Conservation (phyloP, 2,113 vertebrate species). For the Leucosticte australis region DNA sequence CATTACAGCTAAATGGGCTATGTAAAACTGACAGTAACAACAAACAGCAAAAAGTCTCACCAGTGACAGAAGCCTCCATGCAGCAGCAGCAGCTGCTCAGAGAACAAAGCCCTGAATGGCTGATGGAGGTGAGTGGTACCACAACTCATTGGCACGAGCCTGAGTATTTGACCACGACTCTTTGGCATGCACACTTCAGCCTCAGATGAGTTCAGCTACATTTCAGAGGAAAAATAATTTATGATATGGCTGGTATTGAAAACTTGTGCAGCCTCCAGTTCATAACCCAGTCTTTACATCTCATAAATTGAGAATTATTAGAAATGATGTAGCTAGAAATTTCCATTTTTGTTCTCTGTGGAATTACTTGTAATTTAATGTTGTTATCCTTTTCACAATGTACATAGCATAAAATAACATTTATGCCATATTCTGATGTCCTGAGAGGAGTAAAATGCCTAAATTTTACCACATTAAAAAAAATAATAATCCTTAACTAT, state of each 20-base stretch:
- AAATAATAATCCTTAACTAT: not conserved
- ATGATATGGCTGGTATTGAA: not conserved
- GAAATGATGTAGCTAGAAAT: not conserved
- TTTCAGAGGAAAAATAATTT: not conserved
- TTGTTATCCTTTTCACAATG: not conserved
- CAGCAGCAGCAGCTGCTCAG: not conserved
- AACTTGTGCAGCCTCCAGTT: not conserved
- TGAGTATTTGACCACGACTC: not conserved
- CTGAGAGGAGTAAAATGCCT: not conserved
- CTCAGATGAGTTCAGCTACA: not conserved
- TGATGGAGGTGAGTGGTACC: not conserved
- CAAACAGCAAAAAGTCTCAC: not conserved
- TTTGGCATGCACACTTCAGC: not conserved
- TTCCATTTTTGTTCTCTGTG: not conserved
- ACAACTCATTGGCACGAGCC: not conserved
- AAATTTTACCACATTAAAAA: not conserved
- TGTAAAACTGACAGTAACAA: not conserved
- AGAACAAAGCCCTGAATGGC: not conserved
- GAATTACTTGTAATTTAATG: not conserved
- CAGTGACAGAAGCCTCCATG: not conserved
- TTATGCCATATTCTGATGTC: not conserved
- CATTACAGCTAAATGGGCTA: not conserved
- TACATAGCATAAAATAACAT: not conserved
- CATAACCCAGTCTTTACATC: not conserved
- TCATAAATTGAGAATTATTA: not conserved